Base-by-base conservation (phyloP, 2,113 vertebrate species). In the Lasiurus borealis region DNA sequence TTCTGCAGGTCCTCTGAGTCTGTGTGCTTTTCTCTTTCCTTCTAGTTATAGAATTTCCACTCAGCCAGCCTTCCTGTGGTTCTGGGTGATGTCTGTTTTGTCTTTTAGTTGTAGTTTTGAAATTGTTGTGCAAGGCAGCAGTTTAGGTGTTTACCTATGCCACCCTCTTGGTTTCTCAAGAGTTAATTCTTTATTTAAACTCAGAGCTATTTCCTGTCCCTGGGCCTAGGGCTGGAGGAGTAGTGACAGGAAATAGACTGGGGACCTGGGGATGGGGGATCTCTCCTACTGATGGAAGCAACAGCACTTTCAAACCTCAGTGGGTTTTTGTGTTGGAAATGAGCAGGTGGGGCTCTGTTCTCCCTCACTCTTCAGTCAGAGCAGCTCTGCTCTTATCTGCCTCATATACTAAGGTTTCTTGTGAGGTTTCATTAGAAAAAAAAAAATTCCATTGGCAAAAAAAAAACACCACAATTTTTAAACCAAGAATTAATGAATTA, bases 171-270 rank as follows among this genome's bases (percentile, higher is more conserved):
- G 40, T 40, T 40, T 40, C 40, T 40, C 40, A 89, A 88, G 44
- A 82, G 50, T 71, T 78, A 92, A 36, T n/a, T 78, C 31, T 83
- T 21, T 83, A 4, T 92, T 80, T 94, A 88, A 93, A 77, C n/a
- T 82, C 82, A 46, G 72, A 91, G 34, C 19, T 92, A 31, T 66
- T 93, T 94, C 88, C 76, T 72, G 76, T 76, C 64, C 48, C 90
- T 40, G 34, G 64, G 52, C 40, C 31, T 1, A 1, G 15, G 87
- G 62, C 31, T 52, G 16, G 46, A 48, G 59, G 77, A 27, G 3
- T 11, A 64, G 90, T 66, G 44, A 92, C 16, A 54, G 40, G 62
- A 87, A 96, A 62, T 54, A 48, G 77, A 25, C 29, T 25, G 2
- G 40, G n/a, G 59, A 62, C 11, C 27, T 3, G 29, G 64, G 64